Percentiles rank a stretch among this genome's conserved stretches.
Conservation (phyloP, 2,888 invertebrate genomes). For the Spicauda simplicius region DNA sequence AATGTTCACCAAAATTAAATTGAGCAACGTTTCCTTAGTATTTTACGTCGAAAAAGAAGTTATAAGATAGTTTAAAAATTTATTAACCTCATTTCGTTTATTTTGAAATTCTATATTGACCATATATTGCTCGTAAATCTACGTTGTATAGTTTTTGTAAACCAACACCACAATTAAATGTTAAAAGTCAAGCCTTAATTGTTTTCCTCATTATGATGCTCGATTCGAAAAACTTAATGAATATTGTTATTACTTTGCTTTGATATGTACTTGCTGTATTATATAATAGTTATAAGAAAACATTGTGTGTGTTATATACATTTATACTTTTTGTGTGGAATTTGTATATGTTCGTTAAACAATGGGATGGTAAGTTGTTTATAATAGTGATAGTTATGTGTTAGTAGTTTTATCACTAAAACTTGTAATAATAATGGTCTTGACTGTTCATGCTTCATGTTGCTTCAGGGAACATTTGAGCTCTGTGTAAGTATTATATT, state of each 20-base stretch:
- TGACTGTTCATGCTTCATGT: constrained; percentile 56
- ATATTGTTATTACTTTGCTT: not conserved
- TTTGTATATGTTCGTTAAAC: not conserved
- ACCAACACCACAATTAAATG: not conserved
- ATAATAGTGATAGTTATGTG: not conserved
- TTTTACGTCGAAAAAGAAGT: not conserved
- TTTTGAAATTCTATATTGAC: not conserved
- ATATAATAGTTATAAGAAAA: not conserved
- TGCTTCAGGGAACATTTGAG: constrained; percentile 93
- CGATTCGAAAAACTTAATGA: not conserved
- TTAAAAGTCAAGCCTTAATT: constrained; percentile 3
- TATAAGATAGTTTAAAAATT: not conserved
- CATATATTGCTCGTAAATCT: not conserved
- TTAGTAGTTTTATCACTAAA: not conserved
- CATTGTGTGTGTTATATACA: not conserved
- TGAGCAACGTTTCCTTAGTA: not conserved
- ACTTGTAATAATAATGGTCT: constrained; percentile 3
- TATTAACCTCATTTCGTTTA: not conserved
- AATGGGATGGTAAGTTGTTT: constrained; percentile 23
- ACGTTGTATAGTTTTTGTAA: not conserved
- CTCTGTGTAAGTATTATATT: constrained; percentile 92
- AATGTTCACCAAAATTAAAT: not conserved
- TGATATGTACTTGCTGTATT: not conserved
- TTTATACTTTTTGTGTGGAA: not conserved
- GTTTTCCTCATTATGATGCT: constrained; percentile 14